A percentile compares a stretch with the other conserved stretches of the same genome.
Conservation (phyloP, 2,113 vertebrate genomes). For the Piaya cayana region DNA sequence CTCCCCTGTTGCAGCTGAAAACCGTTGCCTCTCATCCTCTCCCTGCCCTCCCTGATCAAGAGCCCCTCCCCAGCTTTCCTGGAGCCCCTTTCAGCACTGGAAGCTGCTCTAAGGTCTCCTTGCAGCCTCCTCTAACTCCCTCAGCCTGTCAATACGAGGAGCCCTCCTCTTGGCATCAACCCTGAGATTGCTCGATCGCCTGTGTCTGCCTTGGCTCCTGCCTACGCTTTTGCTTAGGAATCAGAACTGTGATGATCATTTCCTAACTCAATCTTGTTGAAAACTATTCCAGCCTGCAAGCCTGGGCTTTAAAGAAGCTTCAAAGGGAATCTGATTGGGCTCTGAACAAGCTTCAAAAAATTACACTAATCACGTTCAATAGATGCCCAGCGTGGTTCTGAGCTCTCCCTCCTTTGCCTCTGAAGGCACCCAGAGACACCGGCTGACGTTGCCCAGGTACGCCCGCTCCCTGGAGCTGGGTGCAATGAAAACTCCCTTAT, state of each 20-base stretch:
- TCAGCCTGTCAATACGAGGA: not conserved
- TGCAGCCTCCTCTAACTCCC: too few species aligned
- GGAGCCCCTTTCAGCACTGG: too few species aligned
- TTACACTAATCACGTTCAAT: not conserved
- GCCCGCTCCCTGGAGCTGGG: not conserved
- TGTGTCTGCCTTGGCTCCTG: not conserved
- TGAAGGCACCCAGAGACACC: not conserved
- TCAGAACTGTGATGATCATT: not conserved
- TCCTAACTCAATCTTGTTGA: not conserved
- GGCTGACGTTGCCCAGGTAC: not conserved
- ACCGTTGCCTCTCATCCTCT: too few species aligned
- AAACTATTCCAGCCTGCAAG: not conserved
- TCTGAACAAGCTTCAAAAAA: not conserved
- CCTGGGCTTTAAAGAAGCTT: not conserved
- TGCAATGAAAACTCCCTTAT: rapidly evolving
- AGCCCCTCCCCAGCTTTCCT: too few species aligned
- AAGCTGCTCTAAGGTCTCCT: too few species aligned
- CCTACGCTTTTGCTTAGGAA: not conserved
- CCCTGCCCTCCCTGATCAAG: too few species aligned
- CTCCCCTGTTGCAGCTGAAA: too few species aligned
- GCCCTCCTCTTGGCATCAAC: too few species aligned
- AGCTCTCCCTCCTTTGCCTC: not conserved
- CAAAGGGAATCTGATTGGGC: not conserved
- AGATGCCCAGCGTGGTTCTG: not conserved
- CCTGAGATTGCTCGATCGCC: rapidly evolving